A percentile compares a stretch with the other conserved stretches of the same genome.
These are phyloP conservation scores for Percopsis omiscomaycus DNA, from an alignment of 2,797 vertebrate genomes.

Conservation along the genomic window DNA sequence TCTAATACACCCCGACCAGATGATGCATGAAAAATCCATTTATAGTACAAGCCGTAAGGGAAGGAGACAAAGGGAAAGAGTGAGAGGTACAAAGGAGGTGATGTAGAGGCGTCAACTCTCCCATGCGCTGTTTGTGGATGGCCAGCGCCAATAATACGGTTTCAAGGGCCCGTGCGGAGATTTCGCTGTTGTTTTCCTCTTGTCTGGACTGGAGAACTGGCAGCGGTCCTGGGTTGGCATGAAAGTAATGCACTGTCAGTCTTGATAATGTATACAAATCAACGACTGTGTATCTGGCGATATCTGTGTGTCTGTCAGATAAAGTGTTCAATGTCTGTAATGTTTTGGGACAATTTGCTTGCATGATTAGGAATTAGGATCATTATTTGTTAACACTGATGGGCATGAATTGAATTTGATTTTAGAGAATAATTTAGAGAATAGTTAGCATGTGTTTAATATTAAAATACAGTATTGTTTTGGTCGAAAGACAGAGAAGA, in stretches of 20 bases:
- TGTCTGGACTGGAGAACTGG: conserved; percentile 8
- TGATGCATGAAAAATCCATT: conserved; percentile 72
- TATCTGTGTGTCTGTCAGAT: conserved; percentile 6
- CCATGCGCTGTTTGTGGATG: conserved; percentile 12
- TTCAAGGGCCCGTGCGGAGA: background rate
- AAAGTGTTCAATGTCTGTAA: background rate
- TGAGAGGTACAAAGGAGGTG: conserved; percentile 36
- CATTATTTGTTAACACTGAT: too few relatives aligned
- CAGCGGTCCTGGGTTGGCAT: background rate
- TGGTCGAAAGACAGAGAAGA: too few relatives aligned
- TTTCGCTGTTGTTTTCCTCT: conserved; percentile 8
- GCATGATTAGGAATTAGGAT: background rate
- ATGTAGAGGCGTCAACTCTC: conserved; percentile 20
- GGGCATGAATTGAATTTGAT: too few relatives aligned
- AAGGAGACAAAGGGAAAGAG: conserved; percentile 38
- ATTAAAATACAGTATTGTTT: too few relatives aligned
- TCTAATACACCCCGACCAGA: conserved; percentile 60
- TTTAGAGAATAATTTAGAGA: too few relatives aligned
- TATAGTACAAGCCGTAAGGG: conserved; percentile 53
- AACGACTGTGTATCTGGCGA: background rate
- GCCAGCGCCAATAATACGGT: conserved; percentile 28
- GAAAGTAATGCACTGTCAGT: conserved; percentile 14
- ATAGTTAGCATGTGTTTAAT: too few relatives aligned
- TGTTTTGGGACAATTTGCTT: background rate
- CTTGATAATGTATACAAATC: background rate